These are phyloP conservation scores for Brachyopa scutellaris DNA, from an alignment of 2,888 invertebrate genomes.

Conservation along the genomic window DNA sequence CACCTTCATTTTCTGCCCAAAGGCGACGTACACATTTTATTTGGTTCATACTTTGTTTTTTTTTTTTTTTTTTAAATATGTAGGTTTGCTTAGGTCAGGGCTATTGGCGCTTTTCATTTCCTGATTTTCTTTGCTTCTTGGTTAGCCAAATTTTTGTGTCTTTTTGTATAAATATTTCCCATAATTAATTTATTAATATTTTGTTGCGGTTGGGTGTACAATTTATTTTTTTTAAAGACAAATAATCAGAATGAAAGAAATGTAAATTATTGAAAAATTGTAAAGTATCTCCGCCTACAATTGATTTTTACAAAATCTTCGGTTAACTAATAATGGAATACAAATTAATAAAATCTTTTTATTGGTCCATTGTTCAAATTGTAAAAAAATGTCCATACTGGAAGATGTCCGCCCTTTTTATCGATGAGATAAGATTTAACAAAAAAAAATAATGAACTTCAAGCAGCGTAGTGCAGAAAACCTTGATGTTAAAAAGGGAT, in stretches of 20 bases:
- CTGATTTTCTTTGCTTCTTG: constrained; percentile 67
- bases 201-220: constrained; percentile 45
- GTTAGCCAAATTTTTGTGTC: constrained; percentile 58
- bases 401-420: too few relatives aligned
- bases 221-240: constrained; percentile 3
- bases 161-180: constrained; percentile 46
- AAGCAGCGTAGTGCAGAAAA: too few relatives aligned
- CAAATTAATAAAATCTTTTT: too few relatives aligned
- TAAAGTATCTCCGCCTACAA: too few relatives aligned
- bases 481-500: too few relatives aligned
- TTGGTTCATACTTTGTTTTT: constrained; percentile 23
- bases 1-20: constrained; percentile 44
- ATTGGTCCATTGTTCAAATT: too few relatives aligned
- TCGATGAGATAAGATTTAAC: too few relatives aligned
- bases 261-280: not conserved
- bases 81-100: constrained; percentile 35
- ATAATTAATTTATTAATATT: constrained; percentile 31
- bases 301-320: too few relatives aligned
- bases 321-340: too few relatives aligned
- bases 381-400: too few relatives aligned
- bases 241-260: not conserved
- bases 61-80: not conserved
- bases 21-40: constrained; percentile 43
- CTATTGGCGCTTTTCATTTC: constrained; percentile 47
- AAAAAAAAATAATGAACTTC: too few relatives aligned